Evolutionary conservation across 2,113 vertebrate genomes (phyloP).

Genomic region (Anoplopoma fimbria): DNA sequence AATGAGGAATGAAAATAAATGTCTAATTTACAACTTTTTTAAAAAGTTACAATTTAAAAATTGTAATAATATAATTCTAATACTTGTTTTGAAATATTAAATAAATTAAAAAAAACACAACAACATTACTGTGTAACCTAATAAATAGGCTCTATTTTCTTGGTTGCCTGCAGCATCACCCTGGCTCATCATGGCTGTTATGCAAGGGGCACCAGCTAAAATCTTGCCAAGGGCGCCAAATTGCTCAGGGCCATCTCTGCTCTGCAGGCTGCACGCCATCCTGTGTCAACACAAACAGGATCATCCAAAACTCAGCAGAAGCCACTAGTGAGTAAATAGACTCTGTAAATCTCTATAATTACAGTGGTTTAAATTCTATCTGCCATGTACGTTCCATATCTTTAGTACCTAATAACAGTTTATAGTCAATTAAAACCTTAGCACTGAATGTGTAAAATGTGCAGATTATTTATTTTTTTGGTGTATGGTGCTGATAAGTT

Average conservation of each 20-base stretch:
- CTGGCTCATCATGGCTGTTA: neutral
- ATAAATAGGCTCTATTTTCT: neutral
- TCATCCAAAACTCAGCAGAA: conserved; percentile 4
- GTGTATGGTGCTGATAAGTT: neutral
- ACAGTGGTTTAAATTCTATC: conserved; percentile 24
- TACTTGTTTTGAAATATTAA: neutral
- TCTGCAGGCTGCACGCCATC: conserved; percentile 16
- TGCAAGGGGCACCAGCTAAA: neutral
- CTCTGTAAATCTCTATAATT: conserved; percentile 18
- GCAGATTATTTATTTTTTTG: neutral
- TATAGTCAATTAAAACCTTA: neutral
- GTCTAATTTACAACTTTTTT: neutral
- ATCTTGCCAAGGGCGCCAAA: neutral
- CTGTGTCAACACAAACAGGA: conserved; percentile 35
- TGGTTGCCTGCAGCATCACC: neutral
- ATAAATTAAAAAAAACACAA: neutral
- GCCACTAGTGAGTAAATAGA: conserved; percentile 18
- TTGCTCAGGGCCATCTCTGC: neutral
- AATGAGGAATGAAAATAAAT: neutral
- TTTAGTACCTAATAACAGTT: conserved; percentile 39
- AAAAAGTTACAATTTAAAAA: too few relatives aligned
- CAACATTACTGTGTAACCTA: neutral
- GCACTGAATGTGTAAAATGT: neutral
- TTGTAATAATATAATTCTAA: neutral
- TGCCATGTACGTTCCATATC: conserved; percentile 22